A percentile compares a stretch with the other conserved stretches of the same genome.
Conservation (phyloP, 2,888 invertebrate genomes). For the Polymixis flavicincta region DNA sequence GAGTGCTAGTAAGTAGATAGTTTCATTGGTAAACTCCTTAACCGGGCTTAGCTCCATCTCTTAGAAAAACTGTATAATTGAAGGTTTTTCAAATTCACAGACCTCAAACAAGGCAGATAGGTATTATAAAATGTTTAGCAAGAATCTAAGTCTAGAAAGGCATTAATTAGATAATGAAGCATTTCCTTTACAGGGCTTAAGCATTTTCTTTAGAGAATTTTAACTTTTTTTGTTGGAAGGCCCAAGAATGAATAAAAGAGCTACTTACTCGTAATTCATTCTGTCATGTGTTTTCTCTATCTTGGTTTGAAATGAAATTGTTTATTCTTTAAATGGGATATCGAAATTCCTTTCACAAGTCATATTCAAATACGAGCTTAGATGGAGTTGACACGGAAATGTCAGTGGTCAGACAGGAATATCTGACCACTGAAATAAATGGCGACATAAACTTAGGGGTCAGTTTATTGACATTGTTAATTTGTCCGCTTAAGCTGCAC, state of each 20-base stretch:
- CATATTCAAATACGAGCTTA: no score
- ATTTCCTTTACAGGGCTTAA: not conserved
- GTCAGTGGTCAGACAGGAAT: no score
- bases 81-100: not conserved
- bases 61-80: not conserved
- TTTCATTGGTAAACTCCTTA: conserved; percentile 1
- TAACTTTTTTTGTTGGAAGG: not conserved
- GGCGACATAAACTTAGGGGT: not conserved
- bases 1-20: not conserved
- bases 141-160: not conserved
- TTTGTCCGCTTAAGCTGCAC: no score
- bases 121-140: not conserved
- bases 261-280: no score
- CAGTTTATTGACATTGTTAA: not conserved
- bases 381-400: no score
- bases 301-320: not conserved
- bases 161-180: no score
- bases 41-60: not conserved
- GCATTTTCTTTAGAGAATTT: not conserved
- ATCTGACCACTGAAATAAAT: not conserved
- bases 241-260: not conserved
- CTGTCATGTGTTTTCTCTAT: no score
- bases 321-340: not conserved
- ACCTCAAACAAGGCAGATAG: not conserved
- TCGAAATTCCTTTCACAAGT: no score